phyloP scores from a whole-genome alignment of 2,113 vertebrate species.

The Paradoxurus hermaphroditus region DNA sequence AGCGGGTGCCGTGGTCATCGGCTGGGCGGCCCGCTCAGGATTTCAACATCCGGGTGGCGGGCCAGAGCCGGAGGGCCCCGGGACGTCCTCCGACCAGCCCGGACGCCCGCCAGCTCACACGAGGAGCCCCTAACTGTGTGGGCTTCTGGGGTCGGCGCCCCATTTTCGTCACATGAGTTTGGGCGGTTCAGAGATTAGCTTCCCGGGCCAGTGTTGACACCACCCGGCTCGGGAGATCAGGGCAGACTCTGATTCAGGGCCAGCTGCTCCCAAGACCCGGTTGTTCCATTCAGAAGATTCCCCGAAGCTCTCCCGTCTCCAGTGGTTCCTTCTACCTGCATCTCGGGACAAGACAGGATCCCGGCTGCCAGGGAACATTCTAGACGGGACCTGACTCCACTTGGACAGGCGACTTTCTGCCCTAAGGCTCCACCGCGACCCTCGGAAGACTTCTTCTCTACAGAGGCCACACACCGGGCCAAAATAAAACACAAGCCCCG shows the following conservation, averaged over 20 bases:
- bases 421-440: background rate
- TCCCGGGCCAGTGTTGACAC: rapidly evolving
- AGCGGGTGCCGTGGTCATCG: background rate
- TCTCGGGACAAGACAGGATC: background rate
- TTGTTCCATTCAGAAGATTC: background rate
- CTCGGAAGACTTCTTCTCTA: background rate
- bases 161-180: background rate
- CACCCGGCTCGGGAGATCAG: rapidly evolving
- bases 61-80: rapidly evolving
- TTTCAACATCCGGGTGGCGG: background rate
- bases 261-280: background rate
- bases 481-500: background rate
- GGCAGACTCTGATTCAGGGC: rapidly evolving
- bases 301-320: rapidly evolving
- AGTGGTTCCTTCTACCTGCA: background rate
- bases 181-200: background rate
- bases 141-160: rapidly evolving
- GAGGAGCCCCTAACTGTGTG: background rate
- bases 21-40: background rate
- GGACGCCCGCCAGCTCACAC: rapidly evolving
- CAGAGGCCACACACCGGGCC: background rate
- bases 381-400: background rate
- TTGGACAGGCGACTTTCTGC: background rate
- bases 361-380: background rate
- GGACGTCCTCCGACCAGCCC: rapidly evolving